These are phyloP conservation scores for Ceratosolen solmsi DNA, from an alignment of 1,140 invertebrate species.

Conservation along the genomic window DNA sequence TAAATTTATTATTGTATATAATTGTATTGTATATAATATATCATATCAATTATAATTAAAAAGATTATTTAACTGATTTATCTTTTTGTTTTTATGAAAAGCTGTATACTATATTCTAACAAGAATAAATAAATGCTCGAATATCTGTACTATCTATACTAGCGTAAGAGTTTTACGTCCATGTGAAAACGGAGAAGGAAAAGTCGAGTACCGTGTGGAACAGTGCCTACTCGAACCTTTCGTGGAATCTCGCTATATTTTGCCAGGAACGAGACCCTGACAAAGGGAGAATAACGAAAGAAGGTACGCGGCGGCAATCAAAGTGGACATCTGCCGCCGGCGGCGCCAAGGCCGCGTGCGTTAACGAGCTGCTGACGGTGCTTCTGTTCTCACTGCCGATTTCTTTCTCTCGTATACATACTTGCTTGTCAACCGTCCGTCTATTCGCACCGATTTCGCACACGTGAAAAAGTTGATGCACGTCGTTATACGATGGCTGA, in stretches of 20 bases:
- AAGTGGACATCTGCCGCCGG: constrained; percentile 57
- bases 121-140: too few species aligned
- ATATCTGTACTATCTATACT: too few species aligned
- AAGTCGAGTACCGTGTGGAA: not conserved
- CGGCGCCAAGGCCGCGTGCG: constrained; percentile 32
- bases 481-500: not conserved
- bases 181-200: not conserved
- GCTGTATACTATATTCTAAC: too few species aligned
- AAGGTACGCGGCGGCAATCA: constrained; percentile 55
- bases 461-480: constrained; percentile 5
- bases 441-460: not conserved
- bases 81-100: too few species aligned
- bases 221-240: not conserved
- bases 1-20: too few species aligned
- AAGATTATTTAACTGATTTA: too few species aligned
- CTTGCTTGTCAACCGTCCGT: not conserved
- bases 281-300: constrained; percentile 43
- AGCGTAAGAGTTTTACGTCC: too few species aligned
- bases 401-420: not conserved
- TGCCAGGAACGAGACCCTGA: not conserved
- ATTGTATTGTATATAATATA: too few species aligned
- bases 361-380: constrained; percentile 25
- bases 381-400: not conserved
- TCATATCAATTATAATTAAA: too few species aligned
- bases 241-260: constrained; percentile 5